These are phyloP conservation scores for Terrapene triunguis DNA, from an alignment of 2,113 vertebrate genomes.

Conservation along the genomic window DNA sequence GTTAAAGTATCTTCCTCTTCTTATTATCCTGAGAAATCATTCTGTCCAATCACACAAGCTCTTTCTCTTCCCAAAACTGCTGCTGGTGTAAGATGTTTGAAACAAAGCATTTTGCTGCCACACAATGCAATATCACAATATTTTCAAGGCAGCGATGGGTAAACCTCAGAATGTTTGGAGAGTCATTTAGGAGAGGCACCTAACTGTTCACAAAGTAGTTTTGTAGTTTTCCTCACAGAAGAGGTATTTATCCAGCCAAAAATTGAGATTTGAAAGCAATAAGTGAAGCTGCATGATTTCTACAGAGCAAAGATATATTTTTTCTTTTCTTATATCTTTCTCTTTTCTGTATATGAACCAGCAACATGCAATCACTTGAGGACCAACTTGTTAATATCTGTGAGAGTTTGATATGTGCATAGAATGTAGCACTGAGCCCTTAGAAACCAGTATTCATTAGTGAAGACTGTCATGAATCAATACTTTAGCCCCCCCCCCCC, in stretches of 20 bases:
- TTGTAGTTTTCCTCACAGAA: background rate
- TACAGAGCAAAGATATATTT: background rate
- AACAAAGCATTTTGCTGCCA: background rate
- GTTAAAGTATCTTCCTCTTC: background rate
- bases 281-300: background rate
- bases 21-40: background rate
- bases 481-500: background rate
- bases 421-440: background rate
- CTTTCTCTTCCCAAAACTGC: background rate
- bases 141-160: background rate
- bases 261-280: background rate
- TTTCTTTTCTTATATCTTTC: background rate
- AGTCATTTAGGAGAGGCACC: background rate
- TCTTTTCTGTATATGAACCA: background rate
- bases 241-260: background rate
- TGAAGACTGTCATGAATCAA: background rate
- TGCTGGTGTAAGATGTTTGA: background rate
- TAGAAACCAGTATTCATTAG: fast-evolving
- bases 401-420: background rate
- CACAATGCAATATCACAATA: background rate
- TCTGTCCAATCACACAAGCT: background rate
- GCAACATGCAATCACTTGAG: background rate
- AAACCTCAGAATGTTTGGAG: background rate
- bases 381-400: background rate
- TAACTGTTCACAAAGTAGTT: background rate